Percentiles rank a stretch among this genome's conserved stretches.
Conservation (phyloP, 2,797 vertebrate genomes). For the Echeneis naucrates region DNA sequence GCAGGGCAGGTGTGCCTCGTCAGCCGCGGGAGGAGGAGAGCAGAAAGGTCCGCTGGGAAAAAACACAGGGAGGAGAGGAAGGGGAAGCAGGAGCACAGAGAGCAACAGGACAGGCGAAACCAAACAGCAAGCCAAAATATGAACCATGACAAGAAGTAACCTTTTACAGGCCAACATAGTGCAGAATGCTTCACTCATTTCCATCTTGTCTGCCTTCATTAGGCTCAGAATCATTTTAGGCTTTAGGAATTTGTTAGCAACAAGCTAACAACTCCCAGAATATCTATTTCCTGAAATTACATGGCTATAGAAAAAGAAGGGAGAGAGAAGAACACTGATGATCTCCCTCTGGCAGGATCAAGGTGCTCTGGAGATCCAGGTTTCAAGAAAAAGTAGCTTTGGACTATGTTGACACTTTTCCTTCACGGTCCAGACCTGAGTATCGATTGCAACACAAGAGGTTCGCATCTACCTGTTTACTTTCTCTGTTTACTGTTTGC, state of each 20-base stretch:
- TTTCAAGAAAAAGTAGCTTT: conserved; percentile 39
- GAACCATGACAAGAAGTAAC: too few relatives aligned
- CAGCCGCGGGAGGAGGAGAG: too few relatives aligned
- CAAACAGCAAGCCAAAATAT: too few relatives aligned
- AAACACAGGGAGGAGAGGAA: too few relatives aligned
- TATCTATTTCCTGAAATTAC: conserved; percentile 26
- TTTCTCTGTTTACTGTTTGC: conserved; percentile 80
- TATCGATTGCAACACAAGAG: conserved; percentile 72
- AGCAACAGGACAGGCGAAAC: too few relatives aligned
- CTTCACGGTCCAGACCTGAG: conserved; percentile 50
- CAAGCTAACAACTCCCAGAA: conserved; percentile 17
- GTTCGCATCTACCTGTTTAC: conserved; percentile 74
- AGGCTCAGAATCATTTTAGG: conserved; percentile 27
- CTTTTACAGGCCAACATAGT: conserved; percentile 37
- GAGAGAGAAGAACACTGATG: conserved; percentile 16
- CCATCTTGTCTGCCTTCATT: conserved; percentile 44
- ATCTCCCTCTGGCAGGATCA: conserved; percentile 25
- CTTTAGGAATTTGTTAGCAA: conserved; percentile 14
- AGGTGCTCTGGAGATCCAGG: conserved; percentile 5
- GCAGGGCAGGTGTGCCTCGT: too few relatives aligned
- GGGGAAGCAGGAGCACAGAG: too few relatives aligned
- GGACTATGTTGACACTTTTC: conserved; percentile 63
- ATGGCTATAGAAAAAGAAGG: conserved; percentile 19
- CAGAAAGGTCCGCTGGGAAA: too few relatives aligned
- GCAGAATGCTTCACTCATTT: conserved; percentile 28